These are phyloP conservation scores for Amphimallon solstitiale DNA, from an alignment of 2,888 invertebrate genomes.

Conservation along the genomic window DNA sequence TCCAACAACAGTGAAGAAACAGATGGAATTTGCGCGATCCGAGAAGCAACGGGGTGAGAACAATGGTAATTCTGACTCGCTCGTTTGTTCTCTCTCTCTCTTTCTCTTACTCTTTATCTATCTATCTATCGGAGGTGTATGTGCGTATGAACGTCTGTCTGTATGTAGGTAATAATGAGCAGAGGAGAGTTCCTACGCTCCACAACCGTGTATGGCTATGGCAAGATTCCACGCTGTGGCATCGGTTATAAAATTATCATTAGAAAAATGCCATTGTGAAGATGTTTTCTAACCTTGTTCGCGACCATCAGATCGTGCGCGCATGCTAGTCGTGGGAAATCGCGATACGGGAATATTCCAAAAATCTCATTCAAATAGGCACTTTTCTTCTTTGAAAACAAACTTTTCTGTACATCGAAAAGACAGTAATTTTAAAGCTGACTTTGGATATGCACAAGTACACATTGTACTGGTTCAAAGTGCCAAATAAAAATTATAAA, in stretches of 20 bases:
- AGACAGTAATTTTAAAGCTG: conserved; percentile 19
- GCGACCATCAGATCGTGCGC: conserved; percentile 19
- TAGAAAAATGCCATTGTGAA: conserved; percentile 50
- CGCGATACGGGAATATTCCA: conserved; percentile 40
- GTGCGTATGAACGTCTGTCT: not conserved
- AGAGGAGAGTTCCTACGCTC: conserved; percentile 46
- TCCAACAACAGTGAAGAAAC: conserved; percentile 17
- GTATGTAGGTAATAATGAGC: conserved; percentile 44
- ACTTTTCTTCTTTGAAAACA: conserved; percentile 18
- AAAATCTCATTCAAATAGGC: conserved; percentile 37
- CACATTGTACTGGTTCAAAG: too few relatives aligned
- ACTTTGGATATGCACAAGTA: too few relatives aligned
- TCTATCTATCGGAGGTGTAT: not conserved
- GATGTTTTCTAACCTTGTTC: conserved; percentile 47
- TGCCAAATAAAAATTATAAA: too few relatives aligned
- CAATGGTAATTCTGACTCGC: conserved; percentile 39
- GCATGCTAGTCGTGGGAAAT: conserved; percentile 43
- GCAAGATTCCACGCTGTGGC: conserved; percentile 43
- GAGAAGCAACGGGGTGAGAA: conserved; percentile 39
- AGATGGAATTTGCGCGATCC: conserved; percentile 28
- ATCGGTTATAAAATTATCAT: conserved; percentile 52
- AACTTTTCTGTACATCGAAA: conserved; percentile 24
- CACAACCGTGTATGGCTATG: conserved; percentile 49
- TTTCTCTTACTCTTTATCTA: too few relatives aligned
- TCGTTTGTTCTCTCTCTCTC: conserved; percentile 3